Percentiles rank a stretch among this genome's conserved stretches.
These are phyloP conservation scores for Phoxinus dragarum DNA, from an alignment of 2,797 vertebrate species.

Conservation along the genomic window DNA sequence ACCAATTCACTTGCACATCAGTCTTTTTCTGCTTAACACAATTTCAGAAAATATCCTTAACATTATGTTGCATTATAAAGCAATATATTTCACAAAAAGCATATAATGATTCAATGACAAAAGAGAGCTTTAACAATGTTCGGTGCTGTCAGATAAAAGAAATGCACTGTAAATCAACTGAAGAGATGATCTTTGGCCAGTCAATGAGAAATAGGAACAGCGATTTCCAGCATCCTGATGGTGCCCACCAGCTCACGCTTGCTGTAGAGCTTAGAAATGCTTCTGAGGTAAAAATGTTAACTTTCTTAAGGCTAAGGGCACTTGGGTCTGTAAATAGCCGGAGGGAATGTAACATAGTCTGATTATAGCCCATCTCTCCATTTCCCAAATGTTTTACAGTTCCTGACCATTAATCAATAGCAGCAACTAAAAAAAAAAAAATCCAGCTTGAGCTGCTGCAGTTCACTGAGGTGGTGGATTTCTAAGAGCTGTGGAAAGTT, in stretches of 20 bases:
- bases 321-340: constrained; percentile 78
- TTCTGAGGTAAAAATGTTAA: constrained; percentile 51
- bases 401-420: constrained; percentile 83
- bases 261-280: constrained; percentile 41
- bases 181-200: constrained; percentile 56
- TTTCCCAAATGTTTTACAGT: constrained; percentile 80
- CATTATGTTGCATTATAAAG: constrained; percentile 40
- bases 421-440: constrained; percentile 64
- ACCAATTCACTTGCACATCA: constrained; percentile 36
- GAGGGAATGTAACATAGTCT: constrained; percentile 74
- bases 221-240: constrained; percentile 34
- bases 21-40: constrained; percentile 23
- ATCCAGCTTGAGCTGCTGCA: constrained; percentile 56
- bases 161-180: constrained; percentile 44
- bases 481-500: constrained; percentile 54
- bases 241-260: constrained; percentile 46
- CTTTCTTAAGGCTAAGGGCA: constrained; percentile 75
- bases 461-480: constrained; percentile 52
- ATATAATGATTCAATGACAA: constrained; percentile 66
- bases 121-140: constrained; percentile 36
- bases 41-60: constrained; percentile 33
- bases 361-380: constrained; percentile 76
- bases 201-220: constrained; percentile 42
- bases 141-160: constrained; percentile 23
- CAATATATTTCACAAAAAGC: constrained; percentile 28